Conservation (phyloP, 2,797 vertebrate species). For the Hemitrygon akajei region DNA sequence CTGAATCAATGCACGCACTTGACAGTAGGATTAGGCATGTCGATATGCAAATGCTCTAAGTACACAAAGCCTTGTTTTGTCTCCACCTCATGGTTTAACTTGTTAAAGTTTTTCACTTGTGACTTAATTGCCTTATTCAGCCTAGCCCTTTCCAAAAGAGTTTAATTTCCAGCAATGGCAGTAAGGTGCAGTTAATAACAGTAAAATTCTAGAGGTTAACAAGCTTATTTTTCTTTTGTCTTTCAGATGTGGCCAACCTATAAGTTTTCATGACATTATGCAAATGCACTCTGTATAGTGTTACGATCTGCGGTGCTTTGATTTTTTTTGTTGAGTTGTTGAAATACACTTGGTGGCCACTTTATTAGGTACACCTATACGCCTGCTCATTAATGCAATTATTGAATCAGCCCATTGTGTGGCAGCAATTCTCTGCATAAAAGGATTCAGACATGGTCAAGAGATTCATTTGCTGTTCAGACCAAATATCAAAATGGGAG, state of each 20-base stretch:
- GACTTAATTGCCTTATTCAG: neutral
- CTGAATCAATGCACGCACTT: slow-evolving; percentile 44
- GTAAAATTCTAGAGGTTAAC: neutral
- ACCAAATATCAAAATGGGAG: too few relatives aligned
- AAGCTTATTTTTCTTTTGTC: neutral
- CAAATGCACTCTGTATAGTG: neutral
- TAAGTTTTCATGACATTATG: neutral
- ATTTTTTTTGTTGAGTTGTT: neutral
- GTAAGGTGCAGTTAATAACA: too few relatives aligned
- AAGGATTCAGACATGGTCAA: too few relatives aligned
- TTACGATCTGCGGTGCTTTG: neutral
- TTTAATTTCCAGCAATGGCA: neutral
- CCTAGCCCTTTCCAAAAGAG: neutral
- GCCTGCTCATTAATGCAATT: too few relatives aligned
- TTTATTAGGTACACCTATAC: too few relatives aligned
- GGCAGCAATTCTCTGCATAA: too few relatives aligned
- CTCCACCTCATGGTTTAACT: neutral
- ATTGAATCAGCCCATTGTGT: too few relatives aligned
- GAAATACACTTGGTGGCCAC: too few relatives aligned
- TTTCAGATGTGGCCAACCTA: too few relatives aligned
- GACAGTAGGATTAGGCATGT: neutral
- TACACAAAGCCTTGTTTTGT: neutral
- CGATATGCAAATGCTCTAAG: neutral
- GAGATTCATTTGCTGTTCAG: too few relatives aligned
- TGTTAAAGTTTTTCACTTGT: neutral